Base-by-base conservation (phyloP, 2,113 vertebrate species). In the Phoxinus phoxinus region DNA sequence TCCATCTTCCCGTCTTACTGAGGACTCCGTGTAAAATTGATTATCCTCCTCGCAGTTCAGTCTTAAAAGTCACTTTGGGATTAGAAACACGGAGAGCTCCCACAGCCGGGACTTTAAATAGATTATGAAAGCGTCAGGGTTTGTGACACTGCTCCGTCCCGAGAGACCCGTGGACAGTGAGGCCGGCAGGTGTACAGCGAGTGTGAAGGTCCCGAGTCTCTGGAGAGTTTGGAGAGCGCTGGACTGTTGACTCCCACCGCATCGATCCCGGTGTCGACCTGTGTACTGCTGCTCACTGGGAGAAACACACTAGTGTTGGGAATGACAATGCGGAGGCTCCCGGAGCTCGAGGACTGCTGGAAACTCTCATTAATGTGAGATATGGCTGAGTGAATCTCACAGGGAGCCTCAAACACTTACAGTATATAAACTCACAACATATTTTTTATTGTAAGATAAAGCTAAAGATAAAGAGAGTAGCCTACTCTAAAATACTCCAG, bases 31-130 rank as follows among this genome's bases (percentile, higher is more conserved):
- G 73, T 85, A 86, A 85, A 92, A 93, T 91, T 87, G 92, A 95
- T 94, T 93, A 88, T 86, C 87, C 88, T 90, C 87, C 89, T 89
- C 76, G 85, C 88, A 88, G 87, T 90, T 88, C 89, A 91, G 88
- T 88, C 92, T 90, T 91, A 92, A 92, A 91, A 90, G 91, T 91
- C 94, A 92, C 92, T 92, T 87, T 91, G 91, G 93, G 93, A 93
- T 92, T 94, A 92, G 88, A 89, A 90, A 87, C 88, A 87, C 84
- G 88, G 89, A 91, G 87, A 78, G 53, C 53, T 59, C 90, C 89
- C 90, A 86, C 84, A 84, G 89, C 89, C 87, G 84, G 21, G 6
- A 90, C 88, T 91, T 91, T 89, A 93, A 93, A 94, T 91, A 91
- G 93, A 94, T 95, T 92, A 91, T 92, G 90, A 93, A 93, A 90